These are phyloP conservation scores for Rhimphoctona megacephalus DNA, from an alignment of 2,888 invertebrate species.

Conservation along the genomic window DNA sequence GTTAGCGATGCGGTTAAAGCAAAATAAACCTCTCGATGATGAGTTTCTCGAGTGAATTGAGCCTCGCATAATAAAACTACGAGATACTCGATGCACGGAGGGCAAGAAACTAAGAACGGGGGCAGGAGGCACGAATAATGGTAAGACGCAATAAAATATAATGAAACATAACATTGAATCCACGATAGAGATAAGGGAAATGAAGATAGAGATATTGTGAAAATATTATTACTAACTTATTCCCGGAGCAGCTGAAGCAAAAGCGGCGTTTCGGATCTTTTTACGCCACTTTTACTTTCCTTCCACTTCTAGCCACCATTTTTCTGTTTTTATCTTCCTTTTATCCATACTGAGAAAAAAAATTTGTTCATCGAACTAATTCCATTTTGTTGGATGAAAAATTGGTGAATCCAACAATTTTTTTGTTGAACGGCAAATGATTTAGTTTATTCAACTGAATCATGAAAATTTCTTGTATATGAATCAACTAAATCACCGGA, in stretches of 20 bases:
- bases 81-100: conserved; percentile 8
- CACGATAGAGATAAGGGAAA: conserved; percentile 64
- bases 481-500: no score
- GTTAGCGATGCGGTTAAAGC: conserved; percentile 77
- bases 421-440: no score
- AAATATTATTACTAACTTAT: conserved; percentile 85
- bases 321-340: background rate
- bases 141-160: conserved; percentile 72
- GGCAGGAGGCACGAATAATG: conserved; percentile 25
- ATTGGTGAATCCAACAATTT: no score
- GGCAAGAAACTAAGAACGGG: conserved; percentile 33
- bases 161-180: conserved; percentile 74
- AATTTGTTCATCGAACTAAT: no score
- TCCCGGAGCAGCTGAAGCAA: conserved; percentile 73
- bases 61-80: conserved; percentile 73
- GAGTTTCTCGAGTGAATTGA: conserved; percentile 82
- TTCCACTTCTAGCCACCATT: conserved; percentile 4
- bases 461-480: no score
- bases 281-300: background rate
- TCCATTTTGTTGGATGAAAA: no score
- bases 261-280: background rate
- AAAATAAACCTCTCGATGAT: conserved; percentile 84
- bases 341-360: no score
- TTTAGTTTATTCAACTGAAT: no score
- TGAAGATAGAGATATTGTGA: conserved; percentile 81